These are phyloP conservation scores for Thymelicus sylvestris DNA, from an alignment of 2,888 invertebrate genomes.

Conservation along the genomic window DNA sequence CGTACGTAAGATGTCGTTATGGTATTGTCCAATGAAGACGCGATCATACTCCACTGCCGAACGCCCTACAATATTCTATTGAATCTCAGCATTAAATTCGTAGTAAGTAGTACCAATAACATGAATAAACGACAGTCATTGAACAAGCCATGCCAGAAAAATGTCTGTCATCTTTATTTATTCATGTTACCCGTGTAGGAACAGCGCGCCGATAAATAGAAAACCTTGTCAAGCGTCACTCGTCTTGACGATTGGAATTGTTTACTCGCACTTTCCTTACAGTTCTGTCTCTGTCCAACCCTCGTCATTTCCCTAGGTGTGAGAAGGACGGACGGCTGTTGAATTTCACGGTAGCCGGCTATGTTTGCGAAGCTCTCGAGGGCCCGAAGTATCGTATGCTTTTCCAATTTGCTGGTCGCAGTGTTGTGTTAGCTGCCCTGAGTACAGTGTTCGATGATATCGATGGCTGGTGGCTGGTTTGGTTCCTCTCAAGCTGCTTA, in stretches of 20 bases:
- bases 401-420: constrained; percentile 45
- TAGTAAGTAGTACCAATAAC: background rate
- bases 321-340: constrained; percentile 53
- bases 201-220: constrained; percentile 22
- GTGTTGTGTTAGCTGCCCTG: constrained; percentile 42
- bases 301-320: constrained; percentile 24
- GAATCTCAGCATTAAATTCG: too few species aligned
- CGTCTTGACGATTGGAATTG: constrained; percentile 49
- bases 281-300: constrained; percentile 42
- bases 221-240: constrained; percentile 37
- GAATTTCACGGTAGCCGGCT: constrained; percentile 74
- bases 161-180: constrained; percentile 17
- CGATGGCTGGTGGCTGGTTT: constrained; percentile 19
- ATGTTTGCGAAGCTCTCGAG: constrained; percentile 67
- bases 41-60: too few species aligned
- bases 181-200: constrained; percentile 1
- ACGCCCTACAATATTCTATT: too few species aligned
- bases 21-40: too few species aligned
- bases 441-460: constrained; percentile 27
- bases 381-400: constrained; percentile 26
- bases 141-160: constrained; percentile 16
- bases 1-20: too few species aligned
- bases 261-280: constrained; percentile 66
- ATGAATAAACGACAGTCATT: constrained; percentile 6
- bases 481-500: too few species aligned